These are phyloP conservation scores for Antrozous pallidus DNA, from an alignment of 2,797 vertebrate genomes.

Conservation along the genomic window DNA sequence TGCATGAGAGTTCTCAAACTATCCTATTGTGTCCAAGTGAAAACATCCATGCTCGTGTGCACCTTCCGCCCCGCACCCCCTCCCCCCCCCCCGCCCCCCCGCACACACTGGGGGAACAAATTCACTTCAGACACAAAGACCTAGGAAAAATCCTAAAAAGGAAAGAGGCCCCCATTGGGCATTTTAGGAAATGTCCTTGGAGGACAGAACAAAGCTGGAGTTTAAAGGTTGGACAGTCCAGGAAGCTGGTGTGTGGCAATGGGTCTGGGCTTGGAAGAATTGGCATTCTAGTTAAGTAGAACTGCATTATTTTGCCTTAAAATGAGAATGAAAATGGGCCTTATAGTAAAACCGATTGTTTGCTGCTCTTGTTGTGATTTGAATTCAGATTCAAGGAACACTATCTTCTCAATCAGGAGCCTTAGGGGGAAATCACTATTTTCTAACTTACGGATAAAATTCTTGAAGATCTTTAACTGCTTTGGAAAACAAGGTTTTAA, in stretches of 20 bases:
- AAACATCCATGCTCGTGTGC: not conserved
- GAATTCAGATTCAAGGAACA: not conserved
- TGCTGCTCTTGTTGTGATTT: not conserved
- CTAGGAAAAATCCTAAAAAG: not conserved
- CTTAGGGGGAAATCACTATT: not conserved
- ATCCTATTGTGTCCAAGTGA: not conserved
- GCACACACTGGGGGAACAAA: not conserved
- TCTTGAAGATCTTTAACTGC: not conserved
- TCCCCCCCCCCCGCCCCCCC: too few species aligned
- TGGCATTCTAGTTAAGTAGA: too few species aligned
- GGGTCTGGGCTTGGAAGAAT: too few species aligned
- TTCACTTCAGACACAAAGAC: not conserved
- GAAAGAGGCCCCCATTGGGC: not conserved
- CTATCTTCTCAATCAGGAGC: not conserved
- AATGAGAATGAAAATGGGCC: not conserved
- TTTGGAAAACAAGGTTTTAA: not conserved
- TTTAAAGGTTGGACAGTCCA: not conserved
- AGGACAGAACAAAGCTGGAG: not conserved
- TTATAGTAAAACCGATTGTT: not conserved
- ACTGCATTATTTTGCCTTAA: not conserved
- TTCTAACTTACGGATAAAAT: not conserved
- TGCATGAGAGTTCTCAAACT: not conserved
- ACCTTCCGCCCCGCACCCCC: too few species aligned
- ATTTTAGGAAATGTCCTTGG: not conserved
- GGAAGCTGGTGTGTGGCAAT: accelerated